Percentiles rank a stretch among this genome's conserved stretches.
Evolutionary conservation across 2,888 invertebrate species (phyloP).

Genomic region (Elmis aenea): DNA sequence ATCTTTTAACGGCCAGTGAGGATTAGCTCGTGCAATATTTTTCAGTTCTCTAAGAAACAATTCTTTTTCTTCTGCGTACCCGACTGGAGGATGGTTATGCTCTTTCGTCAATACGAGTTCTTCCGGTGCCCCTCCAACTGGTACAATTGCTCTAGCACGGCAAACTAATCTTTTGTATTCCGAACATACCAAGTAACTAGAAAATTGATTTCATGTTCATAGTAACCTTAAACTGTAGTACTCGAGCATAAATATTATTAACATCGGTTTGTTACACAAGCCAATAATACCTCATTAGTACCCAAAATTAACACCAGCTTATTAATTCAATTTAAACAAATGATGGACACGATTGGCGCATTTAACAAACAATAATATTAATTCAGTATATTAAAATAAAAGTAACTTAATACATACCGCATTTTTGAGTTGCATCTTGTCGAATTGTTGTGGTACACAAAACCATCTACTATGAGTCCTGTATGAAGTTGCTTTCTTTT

Average conservation of each 20-base stretch:
- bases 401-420: constrained; percentile 27
- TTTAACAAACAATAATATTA: too few species aligned
- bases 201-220: too few species aligned
- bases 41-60: constrained; percentile 23
- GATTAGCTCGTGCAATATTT: constrained; percentile 19
- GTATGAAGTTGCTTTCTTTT: constrained; percentile 6
- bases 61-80: constrained; percentile 17
- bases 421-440: constrained; percentile 25
- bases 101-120: constrained; percentile 26
- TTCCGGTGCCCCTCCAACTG: constrained; percentile 22
- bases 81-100: constrained; percentile 34
- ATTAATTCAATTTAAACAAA: not conserved
- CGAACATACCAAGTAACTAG: constrained; percentile 31
- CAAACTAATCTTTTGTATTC: constrained; percentile 32
- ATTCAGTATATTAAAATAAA: too few species aligned
- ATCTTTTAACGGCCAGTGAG: constrained; percentile 16
- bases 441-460: constrained; percentile 33
- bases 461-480: constrained; percentile 29
- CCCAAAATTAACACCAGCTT: too few species aligned
- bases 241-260: not conserved
- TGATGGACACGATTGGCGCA: too few species aligned
- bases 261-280: not conserved
- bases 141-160: constrained; percentile 31
- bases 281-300: too few species aligned
- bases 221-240: not conserved